A percentile compares a stretch with the other conserved stretches of the same genome.
phyloP scores from a whole-genome alignment of 2,113 vertebrate genomes.

The Fulica atra region DNA sequence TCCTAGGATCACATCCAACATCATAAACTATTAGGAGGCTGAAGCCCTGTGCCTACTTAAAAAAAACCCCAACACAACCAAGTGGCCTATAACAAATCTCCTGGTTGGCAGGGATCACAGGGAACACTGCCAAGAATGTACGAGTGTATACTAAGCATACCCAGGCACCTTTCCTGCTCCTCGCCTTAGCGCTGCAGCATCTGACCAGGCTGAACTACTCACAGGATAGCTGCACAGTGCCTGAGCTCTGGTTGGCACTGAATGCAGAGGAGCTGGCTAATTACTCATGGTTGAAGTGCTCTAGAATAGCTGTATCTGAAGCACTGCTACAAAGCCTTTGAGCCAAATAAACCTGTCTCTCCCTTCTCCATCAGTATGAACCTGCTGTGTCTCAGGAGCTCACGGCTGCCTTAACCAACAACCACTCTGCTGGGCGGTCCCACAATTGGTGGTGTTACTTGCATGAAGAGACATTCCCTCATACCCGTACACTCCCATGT shows the following conservation, averaged over 20 bases:
- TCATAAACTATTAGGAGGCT: background rate
- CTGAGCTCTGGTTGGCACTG: background rate
- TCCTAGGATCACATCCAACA: background rate
- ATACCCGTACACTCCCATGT: background rate
- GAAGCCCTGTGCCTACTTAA: background rate
- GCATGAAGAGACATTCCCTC: background rate
- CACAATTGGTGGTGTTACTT: no score
- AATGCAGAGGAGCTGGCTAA: background rate
- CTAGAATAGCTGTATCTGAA: background rate
- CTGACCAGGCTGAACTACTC: background rate
- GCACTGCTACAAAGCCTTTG: background rate
- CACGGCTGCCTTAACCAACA: background rate
- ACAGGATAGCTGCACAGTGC: background rate
- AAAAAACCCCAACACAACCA: background rate
- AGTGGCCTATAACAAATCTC: background rate
- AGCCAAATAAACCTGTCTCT: accelerated
- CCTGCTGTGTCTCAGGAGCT: background rate
- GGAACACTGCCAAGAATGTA: background rate
- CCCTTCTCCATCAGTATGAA: background rate
- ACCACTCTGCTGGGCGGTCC: background rate
- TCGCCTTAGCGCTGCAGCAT: background rate
- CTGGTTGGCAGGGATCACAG: background rate
- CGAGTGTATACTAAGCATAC: accelerated
- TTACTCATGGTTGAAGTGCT: background rate
- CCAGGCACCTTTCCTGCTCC: background rate